These are phyloP conservation scores for Notospermus geniculatus DNA, from an alignment of 1,140 invertebrate genomes.

Conservation along the genomic window DNA sequence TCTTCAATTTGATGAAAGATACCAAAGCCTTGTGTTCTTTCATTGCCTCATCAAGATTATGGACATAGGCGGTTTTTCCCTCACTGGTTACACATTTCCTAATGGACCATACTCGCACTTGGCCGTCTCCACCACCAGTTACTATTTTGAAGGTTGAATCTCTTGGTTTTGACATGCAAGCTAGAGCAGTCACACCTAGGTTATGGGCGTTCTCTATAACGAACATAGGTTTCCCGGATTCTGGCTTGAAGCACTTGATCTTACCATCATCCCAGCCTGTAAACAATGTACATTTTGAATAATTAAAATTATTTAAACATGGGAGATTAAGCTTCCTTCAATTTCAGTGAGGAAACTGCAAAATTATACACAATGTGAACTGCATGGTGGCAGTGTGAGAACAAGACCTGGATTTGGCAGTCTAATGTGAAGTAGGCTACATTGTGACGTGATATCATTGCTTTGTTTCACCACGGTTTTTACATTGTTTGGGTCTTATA, in stretches of 20 bases:
- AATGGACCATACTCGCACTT: slow-evolving; percentile 49
- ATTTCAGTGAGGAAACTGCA: too few species aligned
- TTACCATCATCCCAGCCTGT: slow-evolving; percentile 75
- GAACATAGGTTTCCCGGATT: slow-evolving; percentile 76
- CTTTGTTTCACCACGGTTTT: too few species aligned
- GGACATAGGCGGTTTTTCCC: slow-evolving; percentile 22
- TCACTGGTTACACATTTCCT: slow-evolving; percentile 21
- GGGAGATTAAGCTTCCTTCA: too few species aligned
- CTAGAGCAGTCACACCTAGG: slow-evolving; percentile 78
- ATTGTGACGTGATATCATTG: too few species aligned
- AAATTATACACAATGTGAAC: too few species aligned
- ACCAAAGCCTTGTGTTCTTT: slow-evolving; percentile 88
- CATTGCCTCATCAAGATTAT: slow-evolving; percentile 58
- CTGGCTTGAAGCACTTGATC: slow-evolving; percentile 74
- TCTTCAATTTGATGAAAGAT: slow-evolving; percentile 74
- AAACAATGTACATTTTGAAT: slow-evolving; percentile 15
- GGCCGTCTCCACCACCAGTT: slow-evolving; percentile 84
- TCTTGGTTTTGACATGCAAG: slow-evolving; percentile 63
- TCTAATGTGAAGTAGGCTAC: too few species aligned
- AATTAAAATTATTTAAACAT: too few species aligned
- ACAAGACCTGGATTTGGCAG: too few species aligned
- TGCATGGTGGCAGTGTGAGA: too few species aligned
- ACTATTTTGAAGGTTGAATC: slow-evolving; percentile 65
- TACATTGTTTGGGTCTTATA: too few species aligned
- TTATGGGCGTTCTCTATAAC: slow-evolving; percentile 81